Conservation (phyloP, 2,888 invertebrate species). For the Unio pictorum region DNA sequence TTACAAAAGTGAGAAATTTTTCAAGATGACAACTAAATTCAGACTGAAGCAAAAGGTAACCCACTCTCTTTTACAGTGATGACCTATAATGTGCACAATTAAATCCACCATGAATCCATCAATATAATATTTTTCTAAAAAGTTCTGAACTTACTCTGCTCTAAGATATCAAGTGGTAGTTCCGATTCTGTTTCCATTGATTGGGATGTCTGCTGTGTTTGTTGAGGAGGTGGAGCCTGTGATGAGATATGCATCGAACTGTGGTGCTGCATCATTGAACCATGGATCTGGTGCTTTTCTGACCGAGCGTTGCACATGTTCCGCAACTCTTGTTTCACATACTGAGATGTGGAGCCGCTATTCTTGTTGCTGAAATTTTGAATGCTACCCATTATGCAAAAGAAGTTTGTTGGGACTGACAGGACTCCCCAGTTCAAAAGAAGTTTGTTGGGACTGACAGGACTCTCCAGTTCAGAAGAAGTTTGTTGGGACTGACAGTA, state of each 20-base stretch:
- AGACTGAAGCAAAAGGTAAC: no score
- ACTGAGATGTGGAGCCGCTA: constrained; percentile 78
- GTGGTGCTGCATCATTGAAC: constrained; percentile 12
- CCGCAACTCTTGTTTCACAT: constrained; percentile 91
- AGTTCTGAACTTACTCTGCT: constrained; percentile 54
- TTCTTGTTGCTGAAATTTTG: constrained; percentile 45
- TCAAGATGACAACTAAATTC: neutral
- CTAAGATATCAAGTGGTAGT: constrained; percentile 60
- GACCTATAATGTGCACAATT: neutral
- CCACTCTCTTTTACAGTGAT: neutral
- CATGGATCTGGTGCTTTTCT: constrained; percentile 66
- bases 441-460: no score
- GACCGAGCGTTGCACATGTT: constrained; percentile 90
- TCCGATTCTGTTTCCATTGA: constrained; percentile 44
- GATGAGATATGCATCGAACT: constrained; percentile 13
- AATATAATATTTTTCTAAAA: neutral
- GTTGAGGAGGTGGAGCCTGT: constrained; percentile 30
- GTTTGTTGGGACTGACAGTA: no score
- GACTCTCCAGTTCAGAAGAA: no score
- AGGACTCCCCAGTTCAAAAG: no score
- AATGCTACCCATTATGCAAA: neutral
- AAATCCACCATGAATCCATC: neutral
- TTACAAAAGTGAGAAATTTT: neutral
- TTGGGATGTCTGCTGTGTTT: constrained; percentile 13
- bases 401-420: no score